Conservation (phyloP, 1,140 invertebrate species). For the Ostrea edulis region DNA sequence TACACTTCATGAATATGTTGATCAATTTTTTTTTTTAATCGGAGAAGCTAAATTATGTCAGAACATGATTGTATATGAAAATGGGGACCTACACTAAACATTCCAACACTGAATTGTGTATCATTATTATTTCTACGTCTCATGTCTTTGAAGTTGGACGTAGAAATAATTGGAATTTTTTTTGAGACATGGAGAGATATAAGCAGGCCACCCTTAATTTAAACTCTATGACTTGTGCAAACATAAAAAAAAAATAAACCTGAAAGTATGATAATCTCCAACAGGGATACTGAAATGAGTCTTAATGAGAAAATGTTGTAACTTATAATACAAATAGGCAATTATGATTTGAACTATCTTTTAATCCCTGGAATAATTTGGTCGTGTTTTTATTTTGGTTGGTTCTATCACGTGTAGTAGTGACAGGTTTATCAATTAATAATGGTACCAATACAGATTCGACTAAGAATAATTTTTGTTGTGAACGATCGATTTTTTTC, state of each 20-base stretch:
- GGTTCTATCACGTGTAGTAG: slow-evolving; percentile 20
- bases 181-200: too few species aligned
- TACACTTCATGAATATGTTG: slow-evolving; percentile 8
- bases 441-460: slow-evolving; percentile 29
- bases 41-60: too few species aligned
- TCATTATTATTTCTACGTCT: not conserved
- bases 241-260: too few species aligned
- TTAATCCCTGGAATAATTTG: not conserved
- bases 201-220: too few species aligned
- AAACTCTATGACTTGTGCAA: too few species aligned
- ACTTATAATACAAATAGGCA: too few species aligned
- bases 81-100: slow-evolving; percentile 1
- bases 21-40: too few species aligned
- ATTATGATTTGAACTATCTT: not conserved
- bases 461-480: slow-evolving; percentile 37
- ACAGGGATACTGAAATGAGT: too few species aligned
- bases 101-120: not conserved
- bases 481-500: slow-evolving; percentile 28
- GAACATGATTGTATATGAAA: slow-evolving; percentile 13
- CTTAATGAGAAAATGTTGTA: too few species aligned
- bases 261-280: too few species aligned
- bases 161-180: too few species aligned
- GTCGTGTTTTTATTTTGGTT: slow-evolving; percentile 17
- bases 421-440: slow-evolving; percentile 36
- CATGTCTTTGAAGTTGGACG: too few species aligned